Evolutionary conservation across 2,888 invertebrate genomes (phyloP).

Genomic region (Drosophila barbarae): DNA sequence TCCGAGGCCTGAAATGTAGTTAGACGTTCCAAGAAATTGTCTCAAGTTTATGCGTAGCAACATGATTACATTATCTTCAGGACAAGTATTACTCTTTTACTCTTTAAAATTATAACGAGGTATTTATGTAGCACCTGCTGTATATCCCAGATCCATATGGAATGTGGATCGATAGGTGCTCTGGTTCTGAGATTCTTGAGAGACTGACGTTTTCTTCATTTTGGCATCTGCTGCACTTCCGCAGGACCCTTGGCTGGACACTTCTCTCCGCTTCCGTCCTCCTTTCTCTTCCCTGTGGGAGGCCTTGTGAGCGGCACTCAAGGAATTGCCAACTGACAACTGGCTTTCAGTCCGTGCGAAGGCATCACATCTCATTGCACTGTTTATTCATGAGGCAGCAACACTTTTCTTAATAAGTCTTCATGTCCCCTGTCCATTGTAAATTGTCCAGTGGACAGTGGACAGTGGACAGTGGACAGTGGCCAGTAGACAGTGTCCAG

Average conservation of each 20-base stretch:
- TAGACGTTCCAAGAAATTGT: neutral
- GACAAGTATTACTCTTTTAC: neutral
- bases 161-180: conserved; percentile 5
- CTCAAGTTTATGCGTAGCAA: neutral
- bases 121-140: neutral
- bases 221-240: conserved; percentile 26
- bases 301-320: conserved; percentile 23
- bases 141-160: neutral
- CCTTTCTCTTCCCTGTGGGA: neutral
- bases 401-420: conserved; percentile 42
- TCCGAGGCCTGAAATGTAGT: neutral
- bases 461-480: neutral
- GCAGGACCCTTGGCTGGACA: conserved; percentile 5
- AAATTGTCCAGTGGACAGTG: conserved; percentile 24
- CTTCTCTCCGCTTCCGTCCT: neutral
- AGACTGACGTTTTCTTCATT: conserved; percentile 13
- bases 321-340: conserved; percentile 41
- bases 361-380: conserved; percentile 33
- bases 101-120: neutral
- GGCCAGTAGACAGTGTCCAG: conserved; percentile 15
- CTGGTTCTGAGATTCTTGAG: conserved; percentile 13
- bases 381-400: conserved; percentile 48
- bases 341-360: conserved; percentile 26
- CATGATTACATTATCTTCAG: neutral
- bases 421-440: conserved; percentile 28